Base-by-base conservation (phyloP, 2,888 invertebrate genomes). In the Belgica antarctica region DNA sequence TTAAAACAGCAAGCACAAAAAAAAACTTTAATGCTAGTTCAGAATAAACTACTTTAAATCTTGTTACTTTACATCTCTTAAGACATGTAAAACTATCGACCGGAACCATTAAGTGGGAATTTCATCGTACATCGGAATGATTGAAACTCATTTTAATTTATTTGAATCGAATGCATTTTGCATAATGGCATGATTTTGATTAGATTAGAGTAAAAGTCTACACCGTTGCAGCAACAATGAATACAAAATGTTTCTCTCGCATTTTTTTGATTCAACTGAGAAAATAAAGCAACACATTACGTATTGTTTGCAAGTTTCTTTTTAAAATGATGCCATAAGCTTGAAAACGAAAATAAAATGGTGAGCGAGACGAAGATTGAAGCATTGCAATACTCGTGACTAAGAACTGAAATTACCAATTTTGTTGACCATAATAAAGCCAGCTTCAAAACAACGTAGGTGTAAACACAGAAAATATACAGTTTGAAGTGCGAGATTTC, bases 41-140 rank as follows among this genome's bases (percentile, higher is more conserved):
- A n/a, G n/a, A n/a, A n/a, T n/a, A n/a, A n/a, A n/a, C n/a, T n/a
- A n/a, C n/a, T n/a, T n/a, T n/a, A n/a, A n/a, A n/a, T n/a, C n/a
- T n/a, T n/a, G n/a, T n/a, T n/a, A n/a, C n/a, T n/a, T n/a, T n/a
- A n/a, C n/a, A n/a, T n/a, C n/a, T n/a, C n/a, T 25, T 25, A 25
- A 65, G 65, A 41, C 22, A 22, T 66, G 19, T 10, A 62, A 66
- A 66, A n/a, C 47, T 27, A 46, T n/a, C 25, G 27, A 66, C 65
- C 65, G 65, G 65, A 66, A 66, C 65, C 65, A 66, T 47, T 28
- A 36, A 2, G 7, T 52, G 52, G 22, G 52, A 52, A 17, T 22
- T 52, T 52, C 52, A 52, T 52, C 22, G n/a, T 52, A 52, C 52
- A 52, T 22, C n/a, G n/a, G n/a, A n/a, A 22, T 22, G 41, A 52